Base-by-base conservation (phyloP, 2,797 vertebrate species). In the Luscinia megarhynchos region DNA sequence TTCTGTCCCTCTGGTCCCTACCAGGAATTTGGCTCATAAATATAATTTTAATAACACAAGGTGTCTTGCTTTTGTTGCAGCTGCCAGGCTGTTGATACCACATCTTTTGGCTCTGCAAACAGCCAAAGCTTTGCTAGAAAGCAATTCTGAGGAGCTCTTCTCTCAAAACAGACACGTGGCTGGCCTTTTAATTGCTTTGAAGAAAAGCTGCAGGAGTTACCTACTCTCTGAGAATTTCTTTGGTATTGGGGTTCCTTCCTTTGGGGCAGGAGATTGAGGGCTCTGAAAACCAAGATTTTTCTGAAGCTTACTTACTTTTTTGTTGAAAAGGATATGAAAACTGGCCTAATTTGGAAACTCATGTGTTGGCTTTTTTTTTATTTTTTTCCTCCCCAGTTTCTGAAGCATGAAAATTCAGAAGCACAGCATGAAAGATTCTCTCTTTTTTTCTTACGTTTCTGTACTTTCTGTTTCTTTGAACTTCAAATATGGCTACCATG, bases 21-120 rank as follows among this genome's bases (percentile, higher is more conserved):
- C 29, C 2, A 79, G 13, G 9, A 80, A 8, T 64, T 78, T 78
- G 9, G 66, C 73, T 87, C 10, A 21, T 53, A 62, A 92, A 62
- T 1, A 0, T 45, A 0, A 2, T 53, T 84, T 78, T 55, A 36
- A 29, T 58, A 85, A 54, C 7, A 32, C 15, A 48, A 18, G 5
- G 15, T 75, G 24, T 82, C 19, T 41, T 55, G 23, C 12, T 83
- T 87, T 85, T 72, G 22, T 70, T 78, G 17, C 16, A 61, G 32
- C 12, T 38, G 16, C 15, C 40, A 50, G 4, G 8, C 30, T 62
- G 51, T 78, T 38, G 66, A 84, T 83, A 10, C 9, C 21, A 17
- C 2, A 1, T n/a, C 43, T 84, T n/a, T 41, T 34, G 23, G 26
- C 15, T 63, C 36, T 75, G 43, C 18, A n/a, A 57, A 34, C 11